phyloP scores from a whole-genome alignment of 1,140 invertebrate species.

The Charaxes varanes region DNA sequence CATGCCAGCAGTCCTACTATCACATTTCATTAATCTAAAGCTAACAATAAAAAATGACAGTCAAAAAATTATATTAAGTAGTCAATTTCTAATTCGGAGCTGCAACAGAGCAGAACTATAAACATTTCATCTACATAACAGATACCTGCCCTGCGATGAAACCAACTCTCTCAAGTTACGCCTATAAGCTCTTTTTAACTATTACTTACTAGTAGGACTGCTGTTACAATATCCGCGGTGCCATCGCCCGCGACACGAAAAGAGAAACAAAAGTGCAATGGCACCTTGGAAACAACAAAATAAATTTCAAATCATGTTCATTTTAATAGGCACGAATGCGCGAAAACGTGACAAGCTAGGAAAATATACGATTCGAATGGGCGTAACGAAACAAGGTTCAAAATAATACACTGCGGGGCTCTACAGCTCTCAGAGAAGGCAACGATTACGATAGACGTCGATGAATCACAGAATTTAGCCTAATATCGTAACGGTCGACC shows the following conservation, averaged over 20 bases:
- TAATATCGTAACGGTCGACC: constrained; percentile 45
- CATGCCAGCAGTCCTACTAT: constrained; percentile 51
- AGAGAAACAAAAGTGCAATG: constrained; percentile 42
- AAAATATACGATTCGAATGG: constrained; percentile 56
- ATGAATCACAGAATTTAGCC: constrained; percentile 49
- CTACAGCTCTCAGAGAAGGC: constrained; percentile 15
- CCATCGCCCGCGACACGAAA: constrained; percentile 40
- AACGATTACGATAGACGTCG: constrained; percentile 20
- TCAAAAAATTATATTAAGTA: constrained; percentile 47
- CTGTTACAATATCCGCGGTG: constrained; percentile 24
- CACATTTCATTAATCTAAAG: constrained; percentile 36
- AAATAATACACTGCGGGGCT: constrained; percentile 26
- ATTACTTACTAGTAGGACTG: constrained; percentile 51
- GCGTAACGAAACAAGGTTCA: constrained; percentile 36
- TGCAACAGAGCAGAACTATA: constrained; percentile 24
- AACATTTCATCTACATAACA: constrained; percentile 22
- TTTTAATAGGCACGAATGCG: constrained; percentile 53
- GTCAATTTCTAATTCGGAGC: constrained; percentile 25
- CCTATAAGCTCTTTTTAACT: constrained; percentile 23
- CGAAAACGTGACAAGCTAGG: constrained; percentile 54
- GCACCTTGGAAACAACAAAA: constrained; percentile 37
- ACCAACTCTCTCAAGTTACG: constrained; percentile 23
- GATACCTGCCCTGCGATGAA: constrained; percentile 38
- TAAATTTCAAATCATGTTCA: constrained; percentile 36
- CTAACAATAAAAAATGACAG: constrained; percentile 57